Conservation (phyloP, 2,888 invertebrate species). For the Ptilodon capucinus region DNA sequence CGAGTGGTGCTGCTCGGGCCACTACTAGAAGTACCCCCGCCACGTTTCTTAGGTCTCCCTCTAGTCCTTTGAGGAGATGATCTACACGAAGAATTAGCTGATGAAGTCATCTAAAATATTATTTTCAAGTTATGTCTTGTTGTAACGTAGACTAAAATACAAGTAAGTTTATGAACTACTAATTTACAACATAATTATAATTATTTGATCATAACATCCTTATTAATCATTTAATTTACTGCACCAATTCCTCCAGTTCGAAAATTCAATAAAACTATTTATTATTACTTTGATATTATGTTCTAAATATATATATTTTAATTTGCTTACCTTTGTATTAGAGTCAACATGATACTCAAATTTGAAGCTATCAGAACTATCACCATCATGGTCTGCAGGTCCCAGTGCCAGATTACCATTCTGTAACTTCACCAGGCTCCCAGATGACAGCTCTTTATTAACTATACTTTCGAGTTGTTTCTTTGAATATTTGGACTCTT, state of each 20-base stretch:
- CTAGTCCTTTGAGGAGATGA: conserved; percentile 76
- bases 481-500: conserved; percentile 85
- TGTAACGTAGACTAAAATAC: no score
- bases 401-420: conserved; percentile 88
- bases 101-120: conserved; percentile 74
- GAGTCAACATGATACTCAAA: conserved; percentile 71
- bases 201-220: no score
- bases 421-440: conserved; percentile 85
- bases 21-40: conserved; percentile 52
- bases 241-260: no score
- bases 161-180: no score
- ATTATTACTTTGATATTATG: no score
- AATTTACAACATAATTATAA: no score
- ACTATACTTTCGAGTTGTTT: conserved; percentile 85
- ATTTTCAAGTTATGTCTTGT: conserved; percentile 1
- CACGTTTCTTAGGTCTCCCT: conserved; percentile 70
- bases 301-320: no score
- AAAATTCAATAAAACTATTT: no score
- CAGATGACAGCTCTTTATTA: conserved; percentile 86
- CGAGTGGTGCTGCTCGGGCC: conserved; percentile 51
- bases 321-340: conserved; percentile 62
- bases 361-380: conserved; percentile 77
- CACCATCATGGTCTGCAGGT: conserved; percentile 82
- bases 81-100: conserved; percentile 76
- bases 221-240: no score